Conservation (phyloP, 1,140 invertebrate species). For the Pseudobourletiella spinata region DNA sequence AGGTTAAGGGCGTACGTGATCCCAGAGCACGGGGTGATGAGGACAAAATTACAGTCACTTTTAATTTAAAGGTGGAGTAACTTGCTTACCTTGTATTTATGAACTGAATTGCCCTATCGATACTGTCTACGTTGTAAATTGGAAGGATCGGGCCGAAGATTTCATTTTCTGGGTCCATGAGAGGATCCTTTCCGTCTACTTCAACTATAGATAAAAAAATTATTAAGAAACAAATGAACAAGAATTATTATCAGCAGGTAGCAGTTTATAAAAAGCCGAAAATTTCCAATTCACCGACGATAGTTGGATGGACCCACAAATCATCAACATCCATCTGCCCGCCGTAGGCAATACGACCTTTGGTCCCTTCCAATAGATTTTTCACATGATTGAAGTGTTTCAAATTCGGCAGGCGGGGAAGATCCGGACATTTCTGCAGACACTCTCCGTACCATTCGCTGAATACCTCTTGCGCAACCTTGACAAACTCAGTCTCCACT, state of each 20-base stretch:
- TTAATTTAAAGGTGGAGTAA: not conserved
- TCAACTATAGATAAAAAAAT: constrained; percentile 1
- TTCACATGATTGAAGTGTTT: constrained; percentile 20
- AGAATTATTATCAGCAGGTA: not conserved
- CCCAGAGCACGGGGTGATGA: not conserved
- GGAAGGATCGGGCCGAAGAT: constrained; percentile 31
- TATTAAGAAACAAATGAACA: not conserved
- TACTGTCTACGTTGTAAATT: constrained; percentile 47
- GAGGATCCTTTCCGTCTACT: constrained; percentile 16
- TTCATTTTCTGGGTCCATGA: constrained; percentile 20
- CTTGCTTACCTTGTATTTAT: constrained; percentile 55
- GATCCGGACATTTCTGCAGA: constrained; percentile 43
- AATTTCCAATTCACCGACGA: constrained; percentile 37
- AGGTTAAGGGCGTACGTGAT: too few species aligned
- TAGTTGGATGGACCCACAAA: constrained; percentile 46
- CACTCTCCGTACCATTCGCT: constrained; percentile 49
- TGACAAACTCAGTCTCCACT: constrained; percentile 38
- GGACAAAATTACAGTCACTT: not conserved
- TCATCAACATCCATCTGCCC: constrained; percentile 43
- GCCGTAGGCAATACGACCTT: constrained; percentile 41
- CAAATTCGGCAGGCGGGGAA: constrained; percentile 33
- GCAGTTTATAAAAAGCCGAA: not conserved
- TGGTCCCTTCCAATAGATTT: constrained; percentile 12
- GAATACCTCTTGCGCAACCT: constrained; percentile 38
- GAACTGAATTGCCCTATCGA: constrained; percentile 77